Base-by-base conservation (phyloP, 2,113 vertebrate genomes). In the Hypocryptadius cinnamomeus region DNA sequence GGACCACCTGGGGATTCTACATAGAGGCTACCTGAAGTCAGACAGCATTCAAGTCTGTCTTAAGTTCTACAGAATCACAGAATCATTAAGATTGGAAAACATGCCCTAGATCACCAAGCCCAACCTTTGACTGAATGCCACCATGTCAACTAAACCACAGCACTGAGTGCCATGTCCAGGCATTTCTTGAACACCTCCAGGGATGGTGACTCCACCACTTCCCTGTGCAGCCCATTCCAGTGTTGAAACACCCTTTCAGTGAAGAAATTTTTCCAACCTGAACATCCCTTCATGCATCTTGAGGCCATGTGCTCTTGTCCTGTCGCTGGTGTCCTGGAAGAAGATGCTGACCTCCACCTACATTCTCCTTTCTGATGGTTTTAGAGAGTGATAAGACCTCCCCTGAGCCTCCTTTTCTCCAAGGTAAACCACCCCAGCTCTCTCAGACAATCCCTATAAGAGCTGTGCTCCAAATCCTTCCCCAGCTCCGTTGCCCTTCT, bases 281-380 rank as follows among this genome's bases (percentile, higher is more conserved):
- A 56, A 17, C 27, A 2, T 48, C 35, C 4, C 24, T 47, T 14
- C 35, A 10, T 22, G 8, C 8, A 28, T 15, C 19, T 77, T 48
- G 64, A 63, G 40, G 63, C 40, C 35, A 20, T 23, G 7, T 21
- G 8, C 17, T 70, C 56, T 70, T 31, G 8, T 40, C 17, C 25
- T 40, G 11, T 47, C 0, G 0, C 54, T 69, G 27, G 11, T 9
- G 40, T 15, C n/a, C 11, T 54, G 30, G 24, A 65, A 54, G 63
- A 33, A 42, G 40, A 54, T 42, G 10, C 4, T 10, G 18, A 48
- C 3, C 12, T 69, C 12, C 12, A 54, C 10, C 15, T 35, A 11
- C 31, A 42, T 2, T 7, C 3, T 48, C 25, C 10, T 48, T 76
- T 70, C 22, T 33, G 18, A 5, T 47, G 16, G 8, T 16, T 42